Evolutionary conservation across 1,140 invertebrate genomes (phyloP), one percentile per base, ranked within the genome.

Genomic region (Lepidostoma basale): DNA sequence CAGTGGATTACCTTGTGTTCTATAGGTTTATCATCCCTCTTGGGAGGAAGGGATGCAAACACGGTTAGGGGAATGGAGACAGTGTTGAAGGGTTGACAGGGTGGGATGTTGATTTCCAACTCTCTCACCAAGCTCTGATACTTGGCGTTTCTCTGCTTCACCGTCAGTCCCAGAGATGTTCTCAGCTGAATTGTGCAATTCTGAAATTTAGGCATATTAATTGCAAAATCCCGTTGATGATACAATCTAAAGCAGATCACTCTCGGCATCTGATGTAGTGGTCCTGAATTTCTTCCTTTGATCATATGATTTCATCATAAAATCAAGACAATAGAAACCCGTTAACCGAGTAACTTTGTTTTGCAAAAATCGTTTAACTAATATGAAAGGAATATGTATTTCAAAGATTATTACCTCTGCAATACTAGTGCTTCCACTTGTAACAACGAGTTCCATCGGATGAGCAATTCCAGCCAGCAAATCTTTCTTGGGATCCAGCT

Each of bases 391-490:
- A 33, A 12, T 33, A 33, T 6, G 12, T 33, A 33, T 33, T 6
- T 33, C 12, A 33, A 6, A 33, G 30, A 33, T 6, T 5, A 70
- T 69, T 64, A 83, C 81, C 76, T 82, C 76, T 62, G 80, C 68
- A 58, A 83, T 79, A 54, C 63, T 73, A 22, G 86, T 86, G 79
- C 89, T 91, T 1, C 90, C 90, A 71, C 87, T 89, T 0, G 85
- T 86, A 23, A 92, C 84, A 33, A 89, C 83, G 36, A 92, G 73
- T 72, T 87, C 85, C 77, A 91, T 87, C 26, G 85, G 81, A 76
- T 92, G 90, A 70, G 88, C 84, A 60, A 92, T 80, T 5, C 90
- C 90, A 0, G 89, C 88, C 5, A 92, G 81, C 26, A 92, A 78
- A 74, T 92, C 89, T 71, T 82, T 83, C 69, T 83, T 83, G n/a